Percentiles rank a stretch among this genome's conserved stretches.
These are phyloP conservation scores for Leptatherina wallacei DNA, from an alignment of 2,797 vertebrate genomes.

Conservation along the genomic window DNA sequence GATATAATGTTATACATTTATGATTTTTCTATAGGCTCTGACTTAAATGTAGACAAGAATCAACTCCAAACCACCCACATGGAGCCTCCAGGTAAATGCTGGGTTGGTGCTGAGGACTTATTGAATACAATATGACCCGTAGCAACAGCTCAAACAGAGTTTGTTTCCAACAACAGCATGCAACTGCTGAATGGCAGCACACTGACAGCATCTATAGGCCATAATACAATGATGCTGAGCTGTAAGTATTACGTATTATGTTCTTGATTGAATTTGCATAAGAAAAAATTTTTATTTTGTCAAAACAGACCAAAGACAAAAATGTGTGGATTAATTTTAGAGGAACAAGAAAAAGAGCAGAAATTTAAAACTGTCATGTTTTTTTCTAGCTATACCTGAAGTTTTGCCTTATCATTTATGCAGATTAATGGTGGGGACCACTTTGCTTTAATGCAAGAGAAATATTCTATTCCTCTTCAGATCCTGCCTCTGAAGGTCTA, in stretches of 20 bases:
- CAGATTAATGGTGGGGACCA: no score
- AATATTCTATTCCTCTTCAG: no score
- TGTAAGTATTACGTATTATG: neutral
- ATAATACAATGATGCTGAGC: neutral
- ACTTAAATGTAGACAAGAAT: neutral
- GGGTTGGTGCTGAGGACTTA: neutral
- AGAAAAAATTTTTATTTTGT: neutral
- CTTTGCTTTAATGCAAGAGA: no score
- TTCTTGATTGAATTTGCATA: neutral
- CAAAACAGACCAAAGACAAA: neutral
- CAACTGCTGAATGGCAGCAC: neutral
- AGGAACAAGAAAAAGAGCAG: no score
- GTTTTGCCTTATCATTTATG: no score
- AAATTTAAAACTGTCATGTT: no score
- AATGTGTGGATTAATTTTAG: neutral
- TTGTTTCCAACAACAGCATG: no score
- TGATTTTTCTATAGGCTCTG: neutral
- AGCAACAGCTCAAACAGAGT: no score
- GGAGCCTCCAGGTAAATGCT: neutral
- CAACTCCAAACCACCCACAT: neutral
- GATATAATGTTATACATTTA: no score
- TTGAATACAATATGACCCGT: no score
- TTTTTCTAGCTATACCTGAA: no score
- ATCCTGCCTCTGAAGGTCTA: no score
- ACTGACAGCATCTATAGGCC: neutral